A percentile compares a stretch with the other conserved stretches of the same genome.
These are phyloP conservation scores for Pararge aegeria DNA, from an alignment of 1,140 invertebrate genomes.

Conservation along the genomic window DNA sequence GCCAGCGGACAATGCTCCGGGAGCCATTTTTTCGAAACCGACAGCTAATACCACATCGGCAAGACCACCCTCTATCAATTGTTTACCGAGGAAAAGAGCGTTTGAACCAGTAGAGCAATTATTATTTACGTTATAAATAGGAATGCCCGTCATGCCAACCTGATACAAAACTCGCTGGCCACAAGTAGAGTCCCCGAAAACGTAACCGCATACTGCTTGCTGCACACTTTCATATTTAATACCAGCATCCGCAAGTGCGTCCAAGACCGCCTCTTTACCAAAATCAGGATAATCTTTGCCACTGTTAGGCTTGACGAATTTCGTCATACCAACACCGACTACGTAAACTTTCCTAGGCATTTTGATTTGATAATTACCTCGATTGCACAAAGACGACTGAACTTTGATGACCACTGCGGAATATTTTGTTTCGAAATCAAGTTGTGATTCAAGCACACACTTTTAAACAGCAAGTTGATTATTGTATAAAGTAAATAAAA, in stretches of 20 bases:
- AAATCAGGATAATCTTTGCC: conserved; percentile 96
- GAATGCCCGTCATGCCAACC: conserved; percentile 97
- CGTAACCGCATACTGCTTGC: conserved; percentile 96
- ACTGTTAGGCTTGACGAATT: conserved; percentile 88
- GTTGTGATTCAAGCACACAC: not conserved
- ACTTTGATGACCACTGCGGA: conserved; percentile 29
- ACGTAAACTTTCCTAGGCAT: conserved; percentile 88
- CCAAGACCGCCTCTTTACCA: conserved; percentile 95
- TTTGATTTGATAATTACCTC: conserved; percentile 69
- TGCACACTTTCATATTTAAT: conserved; percentile 90
- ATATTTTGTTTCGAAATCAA: conserved; percentile 2
- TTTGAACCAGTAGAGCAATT: conserved; percentile 98
- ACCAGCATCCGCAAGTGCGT: conserved; percentile 92
- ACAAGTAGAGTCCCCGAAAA: conserved; percentile 97
- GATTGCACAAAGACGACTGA: conserved; percentile 28
- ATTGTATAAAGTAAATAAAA: not conserved
- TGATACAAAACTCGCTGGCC: conserved; percentile 97
- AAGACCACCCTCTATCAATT: conserved; percentile 92
- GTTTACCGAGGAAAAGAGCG: conserved; percentile 94
- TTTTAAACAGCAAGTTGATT: not conserved
- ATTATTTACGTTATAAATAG: conserved; percentile 99
- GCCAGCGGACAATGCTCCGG: conserved; percentile 88
- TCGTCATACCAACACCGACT: conserved; percentile 98
- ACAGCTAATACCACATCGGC: conserved; percentile 94
- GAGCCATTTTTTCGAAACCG: conserved; percentile 99